Conservation (phyloP, 2,797 vertebrate species). For the Ctenosaura bakeri region DNA sequence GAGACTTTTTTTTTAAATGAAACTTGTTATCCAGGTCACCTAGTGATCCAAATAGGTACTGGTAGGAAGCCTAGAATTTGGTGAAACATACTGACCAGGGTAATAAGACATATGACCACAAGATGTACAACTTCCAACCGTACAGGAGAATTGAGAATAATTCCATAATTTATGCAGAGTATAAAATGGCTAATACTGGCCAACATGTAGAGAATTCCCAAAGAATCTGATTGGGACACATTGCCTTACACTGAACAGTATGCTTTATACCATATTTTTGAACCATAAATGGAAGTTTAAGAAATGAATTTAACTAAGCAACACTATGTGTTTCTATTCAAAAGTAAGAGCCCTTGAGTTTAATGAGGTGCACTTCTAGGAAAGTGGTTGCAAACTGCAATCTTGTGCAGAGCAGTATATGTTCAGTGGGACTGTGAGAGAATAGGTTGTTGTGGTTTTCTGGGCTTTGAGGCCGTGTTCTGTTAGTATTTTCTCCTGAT, state of each 20-base stretch:
- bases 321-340: neutral
- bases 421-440: neutral
- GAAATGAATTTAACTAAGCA: neutral
- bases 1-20: no score
- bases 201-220: neutral
- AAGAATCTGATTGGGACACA: neutral
- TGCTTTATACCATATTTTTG: neutral
- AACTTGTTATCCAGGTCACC: no score
- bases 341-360: neutral
- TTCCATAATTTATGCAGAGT: neutral
- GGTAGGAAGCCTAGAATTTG: no score
- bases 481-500: no score
- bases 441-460: neutral
- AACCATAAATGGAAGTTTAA: neutral
- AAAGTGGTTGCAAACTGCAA: neutral
- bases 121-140: neutral
- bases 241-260: neutral
- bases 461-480: no score
- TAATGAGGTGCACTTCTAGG: neutral
- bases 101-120: no score
- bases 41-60: no score
- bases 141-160: neutral
- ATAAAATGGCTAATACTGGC: neutral
- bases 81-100: no score
- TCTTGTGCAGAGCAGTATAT: neutral